These are phyloP conservation scores for Hermaeophaga mercurialis DNA, from an alignment of 2,888 invertebrate genomes.

Conservation along the genomic window DNA sequence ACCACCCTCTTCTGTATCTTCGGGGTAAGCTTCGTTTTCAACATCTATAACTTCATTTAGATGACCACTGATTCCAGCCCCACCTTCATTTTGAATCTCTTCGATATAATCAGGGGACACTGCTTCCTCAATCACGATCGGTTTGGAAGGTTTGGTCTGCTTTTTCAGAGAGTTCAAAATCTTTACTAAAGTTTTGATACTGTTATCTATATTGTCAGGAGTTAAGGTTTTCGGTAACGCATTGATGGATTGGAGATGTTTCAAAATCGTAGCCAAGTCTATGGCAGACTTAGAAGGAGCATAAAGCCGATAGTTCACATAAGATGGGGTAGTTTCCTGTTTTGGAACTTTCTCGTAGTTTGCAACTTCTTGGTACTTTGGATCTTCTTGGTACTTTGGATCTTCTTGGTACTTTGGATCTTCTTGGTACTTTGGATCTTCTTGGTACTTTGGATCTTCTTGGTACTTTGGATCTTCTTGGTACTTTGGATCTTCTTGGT, in stretches of 20 bases:
- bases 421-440: neutral
- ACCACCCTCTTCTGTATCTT: slow-evolving; percentile 62
- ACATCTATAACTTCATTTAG: slow-evolving; percentile 44
- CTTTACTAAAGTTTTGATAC: slow-evolving; percentile 76
- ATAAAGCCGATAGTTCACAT: slow-evolving; percentile 3
- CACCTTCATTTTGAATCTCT: slow-evolving; percentile 50
- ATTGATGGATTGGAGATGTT: slow-evolving; percentile 74
- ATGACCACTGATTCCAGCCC: slow-evolving; percentile 37
- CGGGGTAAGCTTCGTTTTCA: slow-evolving; percentile 48
- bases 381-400: neutral
- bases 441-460: slow-evolving; percentile 10
- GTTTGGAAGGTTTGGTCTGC: slow-evolving; percentile 53
- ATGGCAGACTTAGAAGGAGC: slow-evolving; percentile 46
- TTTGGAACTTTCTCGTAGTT: slow-evolving; percentile 13
- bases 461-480: slow-evolving; percentile 12
- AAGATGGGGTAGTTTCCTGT: slow-evolving; percentile 8
- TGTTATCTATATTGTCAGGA: slow-evolving; percentile 77
- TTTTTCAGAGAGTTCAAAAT: slow-evolving; percentile 73
- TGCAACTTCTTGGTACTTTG: slow-evolving; percentile 10
- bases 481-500: slow-evolving; percentile 12
- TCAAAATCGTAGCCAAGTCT: slow-evolving; percentile 65
- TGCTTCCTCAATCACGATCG: slow-evolving; percentile 54
- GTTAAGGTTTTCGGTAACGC: slow-evolving; percentile 77
- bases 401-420: neutral
- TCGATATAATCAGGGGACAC: slow-evolving; percentile 28